These are phyloP conservation scores for Bombus pyrosoma DNA, from an alignment of 1,140 invertebrate species.

Conservation along the genomic window DNA sequence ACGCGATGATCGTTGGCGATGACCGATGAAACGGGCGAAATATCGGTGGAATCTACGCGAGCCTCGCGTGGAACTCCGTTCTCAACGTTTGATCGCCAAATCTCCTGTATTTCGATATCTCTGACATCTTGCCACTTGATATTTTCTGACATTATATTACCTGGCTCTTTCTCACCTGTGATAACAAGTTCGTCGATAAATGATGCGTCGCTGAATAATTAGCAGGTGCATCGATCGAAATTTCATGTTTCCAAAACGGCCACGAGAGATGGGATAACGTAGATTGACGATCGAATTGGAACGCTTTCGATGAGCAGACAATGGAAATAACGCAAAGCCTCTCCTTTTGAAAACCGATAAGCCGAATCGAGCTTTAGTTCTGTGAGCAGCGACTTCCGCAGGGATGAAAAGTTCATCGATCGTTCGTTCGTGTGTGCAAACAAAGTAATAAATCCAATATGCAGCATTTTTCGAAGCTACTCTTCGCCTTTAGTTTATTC, in stretches of 20 bases:
- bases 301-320: neutral
- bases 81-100: neutral
- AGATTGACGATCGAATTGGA: neutral
- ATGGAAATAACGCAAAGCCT: neutral
- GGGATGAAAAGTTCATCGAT: neutral
- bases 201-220: neutral
- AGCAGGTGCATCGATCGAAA: neutral
- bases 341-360: neutral
- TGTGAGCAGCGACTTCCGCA: neutral
- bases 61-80: neutral
- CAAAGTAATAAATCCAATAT: neutral
- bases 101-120: neutral
- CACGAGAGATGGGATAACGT: rapidly evolving
- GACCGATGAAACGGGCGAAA: neutral
- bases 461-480: neutral
- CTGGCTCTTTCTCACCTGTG: no score
- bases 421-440: neutral
- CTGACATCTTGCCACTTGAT: neutral
- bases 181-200: neutral
- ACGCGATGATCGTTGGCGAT: neutral
- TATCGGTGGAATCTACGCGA: neutral
- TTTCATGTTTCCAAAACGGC: neutral
- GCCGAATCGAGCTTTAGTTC: neutral
- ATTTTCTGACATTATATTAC: neutral
- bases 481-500: no score